Conservation (phyloP, 2,113 vertebrate genomes). For the Neolamprologus fasciatus region DNA sequence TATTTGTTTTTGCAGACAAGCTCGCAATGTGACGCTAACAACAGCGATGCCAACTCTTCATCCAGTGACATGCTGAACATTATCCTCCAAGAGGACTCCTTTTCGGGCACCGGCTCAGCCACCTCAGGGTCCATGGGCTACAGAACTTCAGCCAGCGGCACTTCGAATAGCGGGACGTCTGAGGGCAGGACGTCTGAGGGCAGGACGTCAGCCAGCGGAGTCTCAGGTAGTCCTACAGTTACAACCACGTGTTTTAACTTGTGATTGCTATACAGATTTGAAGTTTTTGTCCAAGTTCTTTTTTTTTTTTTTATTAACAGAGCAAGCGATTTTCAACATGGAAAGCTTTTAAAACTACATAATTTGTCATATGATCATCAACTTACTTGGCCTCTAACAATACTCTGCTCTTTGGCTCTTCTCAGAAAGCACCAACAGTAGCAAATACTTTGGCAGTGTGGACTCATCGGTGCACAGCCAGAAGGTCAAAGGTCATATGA, state of each 20-base stretch:
- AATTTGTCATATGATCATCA: background rate
- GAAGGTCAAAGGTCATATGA: slow-evolving; percentile 57
- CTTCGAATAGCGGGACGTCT: slow-evolving; percentile 46
- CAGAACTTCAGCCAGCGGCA: slow-evolving; percentile 57
- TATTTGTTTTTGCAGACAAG: slow-evolving; percentile 42
- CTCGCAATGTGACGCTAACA: slow-evolving; percentile 51
- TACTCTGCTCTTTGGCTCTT: background rate
- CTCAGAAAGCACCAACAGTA: slow-evolving; percentile 82
- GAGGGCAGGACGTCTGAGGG: slow-evolving; percentile 52
- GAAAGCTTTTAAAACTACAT: background rate
- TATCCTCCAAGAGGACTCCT: slow-evolving; percentile 80
- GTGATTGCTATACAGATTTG: background rate
- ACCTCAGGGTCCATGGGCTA: slow-evolving; percentile 80
- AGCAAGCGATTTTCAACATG: background rate
- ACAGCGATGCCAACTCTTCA: slow-evolving; percentile 79
- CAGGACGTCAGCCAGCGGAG: slow-evolving; percentile 43
- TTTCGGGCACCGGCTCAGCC: slow-evolving; percentile 80
- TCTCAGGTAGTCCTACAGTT: slow-evolving; percentile 77
- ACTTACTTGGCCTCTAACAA: background rate
- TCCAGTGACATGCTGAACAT: slow-evolving; percentile 85
- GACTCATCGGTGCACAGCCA: slow-evolving; percentile 88
- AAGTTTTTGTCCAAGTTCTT: background rate
- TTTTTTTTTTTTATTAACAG: background rate
- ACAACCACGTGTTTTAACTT: background rate
- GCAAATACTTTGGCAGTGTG: slow-evolving; percentile 89